Conservation (phyloP, 2,797 vertebrate genomes). For the Sebastes trivittatus region DNA sequence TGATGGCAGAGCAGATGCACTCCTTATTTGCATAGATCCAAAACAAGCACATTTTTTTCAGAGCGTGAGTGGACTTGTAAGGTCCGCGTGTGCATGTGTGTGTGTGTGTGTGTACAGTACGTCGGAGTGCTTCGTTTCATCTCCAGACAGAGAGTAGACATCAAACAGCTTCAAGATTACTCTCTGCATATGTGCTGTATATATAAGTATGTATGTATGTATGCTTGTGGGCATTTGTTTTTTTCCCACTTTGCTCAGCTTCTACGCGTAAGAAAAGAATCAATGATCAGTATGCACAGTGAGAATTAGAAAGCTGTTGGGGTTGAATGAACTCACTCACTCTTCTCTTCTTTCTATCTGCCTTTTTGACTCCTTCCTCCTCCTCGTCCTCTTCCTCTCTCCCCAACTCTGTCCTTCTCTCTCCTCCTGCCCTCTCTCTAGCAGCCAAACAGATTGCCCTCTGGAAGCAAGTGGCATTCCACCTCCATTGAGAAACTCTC, state of each 20-base stretch:
- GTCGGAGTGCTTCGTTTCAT: slow-evolving; percentile 34
- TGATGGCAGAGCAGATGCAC: neutral
- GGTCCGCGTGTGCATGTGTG: neutral
- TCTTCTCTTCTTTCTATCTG: slow-evolving; percentile 26
- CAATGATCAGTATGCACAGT: slow-evolving; percentile 29
- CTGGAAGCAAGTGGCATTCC: slow-evolving; percentile 64
- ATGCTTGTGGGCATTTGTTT: neutral
- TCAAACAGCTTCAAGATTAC: slow-evolving; percentile 28
- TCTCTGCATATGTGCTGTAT: neutral
- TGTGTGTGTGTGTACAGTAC: neutral
- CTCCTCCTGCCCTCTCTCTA: slow-evolving; percentile 17
- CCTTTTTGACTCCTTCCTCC: slow-evolving; percentile 20
- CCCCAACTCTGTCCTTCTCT: slow-evolving; percentile 33
- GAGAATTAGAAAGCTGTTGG: slow-evolving; percentile 26
- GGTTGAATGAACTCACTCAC: slow-evolving; percentile 47
- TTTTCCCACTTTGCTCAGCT: neutral
- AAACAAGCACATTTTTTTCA: slow-evolving; percentile 11
- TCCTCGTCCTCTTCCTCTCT: slow-evolving; percentile 6
- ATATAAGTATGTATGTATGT: neutral
- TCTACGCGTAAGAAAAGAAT: slow-evolving; percentile 20
- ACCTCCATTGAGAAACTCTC: slow-evolving; percentile 68
- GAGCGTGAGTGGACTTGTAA: slow-evolving; percentile 5
- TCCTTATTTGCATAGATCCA: slow-evolving; percentile 4
- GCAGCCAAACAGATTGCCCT: slow-evolving; percentile 56
- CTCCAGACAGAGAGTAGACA: slow-evolving; percentile 22